These are phyloP conservation scores for Diplazon laetatorius DNA, from an alignment of 2,888 invertebrate species.

Conservation along the genomic window DNA sequence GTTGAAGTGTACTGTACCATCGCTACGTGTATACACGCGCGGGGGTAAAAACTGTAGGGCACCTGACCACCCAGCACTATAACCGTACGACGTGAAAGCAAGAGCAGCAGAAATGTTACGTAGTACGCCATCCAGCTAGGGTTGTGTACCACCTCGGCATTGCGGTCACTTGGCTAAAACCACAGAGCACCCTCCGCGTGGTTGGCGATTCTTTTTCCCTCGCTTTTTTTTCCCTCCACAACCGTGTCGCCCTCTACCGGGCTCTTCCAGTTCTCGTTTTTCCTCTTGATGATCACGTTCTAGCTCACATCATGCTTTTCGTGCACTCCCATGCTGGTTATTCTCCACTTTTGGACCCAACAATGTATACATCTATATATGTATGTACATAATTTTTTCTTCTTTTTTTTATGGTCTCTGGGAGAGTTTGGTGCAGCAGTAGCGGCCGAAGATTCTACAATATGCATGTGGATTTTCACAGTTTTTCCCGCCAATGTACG, in stretches of 20 bases:
- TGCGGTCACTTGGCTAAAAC: conserved; percentile 65
- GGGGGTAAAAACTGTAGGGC: conserved; percentile 11
- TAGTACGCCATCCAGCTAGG: conserved; percentile 28
- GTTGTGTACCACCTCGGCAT: conserved; percentile 56
- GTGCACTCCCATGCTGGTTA: conserved; percentile 1
- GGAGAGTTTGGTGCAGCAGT: neutral
- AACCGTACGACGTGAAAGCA: conserved; percentile 3
- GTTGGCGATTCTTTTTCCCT: conserved; percentile 42
- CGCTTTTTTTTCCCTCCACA: conserved; percentile 38
- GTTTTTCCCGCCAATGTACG: conserved; percentile 17
- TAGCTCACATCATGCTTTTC: conserved; percentile 25
- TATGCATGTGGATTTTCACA: conserved; percentile 14
- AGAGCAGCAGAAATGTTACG: conserved; percentile 35
- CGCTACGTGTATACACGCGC: neutral
- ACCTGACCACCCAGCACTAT: neutral
- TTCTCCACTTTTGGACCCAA: neutral
- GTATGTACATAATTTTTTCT: neutral
- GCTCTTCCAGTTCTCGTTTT: conserved; percentile 38
- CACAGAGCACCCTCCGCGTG: conserved; percentile 45
- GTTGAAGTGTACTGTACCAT: conserved; percentile 38
- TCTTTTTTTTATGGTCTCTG: conserved; percentile 6
- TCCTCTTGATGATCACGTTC: conserved; percentile 50
- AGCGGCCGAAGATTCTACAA: neutral
- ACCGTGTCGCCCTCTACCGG: conserved; percentile 31
- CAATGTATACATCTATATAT: conserved; percentile 27